phyloP scores from a whole-genome alignment of 2,113 vertebrate genomes.

The Eidolon helvum region DNA sequence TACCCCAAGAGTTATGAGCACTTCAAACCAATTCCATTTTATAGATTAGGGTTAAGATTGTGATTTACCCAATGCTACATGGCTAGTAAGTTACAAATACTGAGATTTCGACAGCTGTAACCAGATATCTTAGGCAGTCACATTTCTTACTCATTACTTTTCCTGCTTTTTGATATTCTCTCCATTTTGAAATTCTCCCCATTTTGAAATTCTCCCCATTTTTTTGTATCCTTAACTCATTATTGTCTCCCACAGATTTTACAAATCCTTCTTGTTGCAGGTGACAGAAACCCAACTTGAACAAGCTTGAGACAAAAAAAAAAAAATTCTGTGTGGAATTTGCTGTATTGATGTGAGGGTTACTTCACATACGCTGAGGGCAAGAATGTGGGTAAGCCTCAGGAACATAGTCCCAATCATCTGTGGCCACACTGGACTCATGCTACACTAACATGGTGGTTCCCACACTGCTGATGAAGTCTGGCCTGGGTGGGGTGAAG shows the following conservation, averaged over 20 bases:
- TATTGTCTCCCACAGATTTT: not conserved
- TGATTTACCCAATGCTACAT: not conserved
- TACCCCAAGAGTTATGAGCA: not conserved
- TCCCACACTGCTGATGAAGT: not conserved
- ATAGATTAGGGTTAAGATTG: not conserved
- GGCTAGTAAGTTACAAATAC: not conserved
- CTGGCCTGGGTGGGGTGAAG: not conserved
- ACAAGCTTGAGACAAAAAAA: not conserved
- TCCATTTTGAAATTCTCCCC: not conserved
- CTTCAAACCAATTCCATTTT: constrained; percentile 14
- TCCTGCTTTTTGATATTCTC: not conserved
- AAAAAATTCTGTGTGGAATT: not conserved
- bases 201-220: not conserved
- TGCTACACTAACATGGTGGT: not conserved
- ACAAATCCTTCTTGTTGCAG: not conserved
- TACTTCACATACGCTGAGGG: not conserved
- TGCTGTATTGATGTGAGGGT: not conserved
- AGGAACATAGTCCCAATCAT: not conserved
- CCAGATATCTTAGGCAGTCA: not conserved
- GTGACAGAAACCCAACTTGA: constrained; percentile 29
- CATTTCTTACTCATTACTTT: not conserved
- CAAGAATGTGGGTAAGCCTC: not conserved
- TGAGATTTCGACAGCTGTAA: not conserved
- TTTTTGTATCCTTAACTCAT: not conserved
- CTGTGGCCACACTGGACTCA: not conserved